A percentile compares a stretch with the other conserved stretches of the same genome.
Conservation (phyloP, 2,113 vertebrate genomes). For the Chionodraco myersi region DNA sequence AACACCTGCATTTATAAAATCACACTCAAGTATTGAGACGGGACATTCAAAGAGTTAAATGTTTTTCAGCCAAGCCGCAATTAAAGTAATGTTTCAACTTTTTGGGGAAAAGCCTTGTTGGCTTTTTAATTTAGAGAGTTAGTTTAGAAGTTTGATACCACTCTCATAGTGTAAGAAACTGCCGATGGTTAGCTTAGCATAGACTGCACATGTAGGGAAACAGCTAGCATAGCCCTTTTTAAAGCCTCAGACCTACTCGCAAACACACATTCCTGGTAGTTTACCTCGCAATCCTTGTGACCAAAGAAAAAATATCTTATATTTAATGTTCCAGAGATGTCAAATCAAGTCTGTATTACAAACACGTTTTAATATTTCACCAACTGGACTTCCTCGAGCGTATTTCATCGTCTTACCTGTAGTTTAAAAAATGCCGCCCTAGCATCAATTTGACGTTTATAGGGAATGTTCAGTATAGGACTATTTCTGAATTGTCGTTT, state of each 20-base stretch:
- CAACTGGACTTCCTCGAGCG: not conserved
- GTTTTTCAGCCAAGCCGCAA: conserved; percentile 11
- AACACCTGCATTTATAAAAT: conserved; percentile 54
- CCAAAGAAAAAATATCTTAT: not conserved
- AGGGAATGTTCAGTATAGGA: too few relatives aligned
- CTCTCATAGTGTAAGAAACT: not conserved
- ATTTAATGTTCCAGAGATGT: not conserved
- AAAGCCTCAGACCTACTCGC: not conserved
- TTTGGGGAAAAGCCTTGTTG: not conserved
- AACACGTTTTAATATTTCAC: not conserved
- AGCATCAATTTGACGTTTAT: not conserved
- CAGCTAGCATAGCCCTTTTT: not conserved
- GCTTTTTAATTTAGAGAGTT: not conserved
- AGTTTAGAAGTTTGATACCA: not conserved
- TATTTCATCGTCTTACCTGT: not conserved
- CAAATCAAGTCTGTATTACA: not conserved
- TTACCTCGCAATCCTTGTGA: not conserved
- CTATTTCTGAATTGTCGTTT: not conserved
- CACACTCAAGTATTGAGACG: conserved; percentile 64
- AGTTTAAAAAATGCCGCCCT: not conserved
- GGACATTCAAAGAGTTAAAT: conserved; percentile 30
- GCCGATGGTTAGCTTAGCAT: not conserved
- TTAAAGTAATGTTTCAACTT: conserved; percentile 10
- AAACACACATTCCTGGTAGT: not conserved
- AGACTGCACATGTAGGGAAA: not conserved